A percentile compares a stretch with the other conserved stretches of the same genome.
Conservation (phyloP, 2,113 vertebrate genomes). For the Falcunculus frontatus region DNA sequence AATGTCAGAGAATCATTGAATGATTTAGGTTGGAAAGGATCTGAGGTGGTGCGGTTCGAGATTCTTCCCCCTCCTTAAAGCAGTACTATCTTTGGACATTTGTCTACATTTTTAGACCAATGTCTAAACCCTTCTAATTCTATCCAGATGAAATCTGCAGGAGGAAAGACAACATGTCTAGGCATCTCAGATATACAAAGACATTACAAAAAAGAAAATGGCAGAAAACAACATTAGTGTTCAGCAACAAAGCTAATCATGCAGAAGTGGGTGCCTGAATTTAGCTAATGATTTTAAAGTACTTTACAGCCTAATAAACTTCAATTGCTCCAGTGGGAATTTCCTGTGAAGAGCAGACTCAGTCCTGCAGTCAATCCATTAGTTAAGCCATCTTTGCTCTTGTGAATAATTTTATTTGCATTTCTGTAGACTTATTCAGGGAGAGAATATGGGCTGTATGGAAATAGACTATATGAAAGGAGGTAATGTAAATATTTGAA, state of each 20-base stretch:
- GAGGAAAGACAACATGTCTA: neutral
- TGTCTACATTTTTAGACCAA: neutral
- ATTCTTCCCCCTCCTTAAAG: neutral
- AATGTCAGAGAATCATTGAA: neutral
- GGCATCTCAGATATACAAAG: neutral
- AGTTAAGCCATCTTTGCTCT: neutral
- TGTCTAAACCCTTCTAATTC: neutral
- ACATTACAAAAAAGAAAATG: neutral
- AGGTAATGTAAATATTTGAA: conserved; percentile 15
- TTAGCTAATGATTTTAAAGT: conserved; percentile 20
- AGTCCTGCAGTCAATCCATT: neutral
- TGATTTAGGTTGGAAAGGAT: neutral
- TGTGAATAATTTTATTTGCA: neutral
- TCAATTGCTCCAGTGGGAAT: neutral
- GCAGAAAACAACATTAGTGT: neutral
- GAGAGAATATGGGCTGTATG: neutral
- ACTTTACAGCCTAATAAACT: conserved; percentile 18
- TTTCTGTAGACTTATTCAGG: neutral
- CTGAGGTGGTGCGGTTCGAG: neutral
- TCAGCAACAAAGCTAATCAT: neutral
- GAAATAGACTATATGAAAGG: neutral
- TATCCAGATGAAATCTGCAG: neutral
- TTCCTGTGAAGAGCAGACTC: neutral
- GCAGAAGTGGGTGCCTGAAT: neutral
- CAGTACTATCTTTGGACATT: neutral